A percentile compares a stretch with the other conserved stretches of the same genome.
These are phyloP conservation scores for Acanthacorydalis orientalis DNA, from an alignment of 2,888 invertebrate species.

Conservation along the genomic window DNA sequence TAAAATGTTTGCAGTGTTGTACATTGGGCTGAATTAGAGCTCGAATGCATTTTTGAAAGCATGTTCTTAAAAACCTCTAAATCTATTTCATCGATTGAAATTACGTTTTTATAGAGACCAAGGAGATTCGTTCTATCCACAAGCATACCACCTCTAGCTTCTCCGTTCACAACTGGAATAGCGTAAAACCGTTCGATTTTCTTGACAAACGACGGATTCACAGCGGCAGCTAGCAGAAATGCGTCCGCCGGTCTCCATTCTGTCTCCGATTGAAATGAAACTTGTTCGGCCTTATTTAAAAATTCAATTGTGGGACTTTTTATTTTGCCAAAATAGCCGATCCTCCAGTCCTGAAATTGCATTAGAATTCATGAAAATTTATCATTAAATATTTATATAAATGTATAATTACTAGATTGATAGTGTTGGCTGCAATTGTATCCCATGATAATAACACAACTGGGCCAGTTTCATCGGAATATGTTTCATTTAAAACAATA, in stretches of 20 bases:
- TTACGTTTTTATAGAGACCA: neutral
- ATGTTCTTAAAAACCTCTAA: constrained; percentile 1
- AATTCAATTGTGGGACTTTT: constrained; percentile 16
- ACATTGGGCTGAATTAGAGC: too few relatives aligned
- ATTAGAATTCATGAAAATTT: neutral
- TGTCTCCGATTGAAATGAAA: neutral
- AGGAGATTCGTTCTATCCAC: neutral
- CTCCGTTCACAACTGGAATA: neutral
- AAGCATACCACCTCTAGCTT: neutral
- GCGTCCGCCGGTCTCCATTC: neutral
- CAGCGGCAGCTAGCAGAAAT: neutral
- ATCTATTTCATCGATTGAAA: neutral
- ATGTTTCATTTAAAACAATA: constrained; percentile 4
- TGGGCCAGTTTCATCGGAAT: neutral
- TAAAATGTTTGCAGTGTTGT: too few relatives aligned
- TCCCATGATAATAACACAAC: constrained; percentile 2
- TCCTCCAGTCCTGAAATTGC: constrained; percentile 20
- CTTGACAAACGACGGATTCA: neutral
- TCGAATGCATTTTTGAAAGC: neutral
- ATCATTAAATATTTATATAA: neutral
- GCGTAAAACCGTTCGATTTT: neutral
- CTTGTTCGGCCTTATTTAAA: constrained; percentile 13
- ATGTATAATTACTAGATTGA: constrained; percentile 2
- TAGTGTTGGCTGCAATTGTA: constrained; percentile 7
- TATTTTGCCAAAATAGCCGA: constrained; percentile 17